Base-by-base conservation (phyloP, 2,113 vertebrate species). In the Physeter macrocephalus region DNA sequence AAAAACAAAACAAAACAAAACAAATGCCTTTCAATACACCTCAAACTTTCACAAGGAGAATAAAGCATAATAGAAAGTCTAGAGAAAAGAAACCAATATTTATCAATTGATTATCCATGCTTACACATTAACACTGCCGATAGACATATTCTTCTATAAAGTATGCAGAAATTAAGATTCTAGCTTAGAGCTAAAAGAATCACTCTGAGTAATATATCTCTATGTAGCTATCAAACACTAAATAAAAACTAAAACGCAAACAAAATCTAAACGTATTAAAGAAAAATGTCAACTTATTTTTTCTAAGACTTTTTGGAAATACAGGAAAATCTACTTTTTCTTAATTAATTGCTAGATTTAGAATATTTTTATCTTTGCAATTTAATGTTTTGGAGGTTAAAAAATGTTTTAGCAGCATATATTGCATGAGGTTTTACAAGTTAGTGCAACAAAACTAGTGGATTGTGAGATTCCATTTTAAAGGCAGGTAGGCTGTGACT, bases 71-170 rank as follows among this genome's bases (percentile, higher is more conserved):
- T 31, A 72, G 36, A 61, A 81, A 69, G 34, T 67, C n/a, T 36
- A 34, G 0, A 91, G 3, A 72, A 80, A 88, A 41, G 54, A 96
- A 66, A 87, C 81, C 25, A 61, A 3, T 12, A 34, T 85, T 97
- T 95, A 75, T 93, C 62, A 95, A 77, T 36, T 92, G 93, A 81
- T 90, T 92, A 96, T 94, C n/a, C 71, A 39, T 10, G 46, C 1
- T 31, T 97, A 95, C 0, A 86, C 39, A 96, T 41, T 10, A 89
- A 17, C 92, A 5, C 8, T 31, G 87, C 88, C 75, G 2, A n/a
- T 84, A 93, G 66, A 96, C 96, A 62, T 87, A 14, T 96, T 93
- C 11, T 84, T 92, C 52, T 61, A 52, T 96, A 84, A 13, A 81
- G 62, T 85, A 84, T 11, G 21, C 34, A 75, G 92, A 39, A 97